Evolutionary conservation across 2,113 vertebrate genomes (phyloP).

Genomic region (Mormyrus lacerda): DNA sequence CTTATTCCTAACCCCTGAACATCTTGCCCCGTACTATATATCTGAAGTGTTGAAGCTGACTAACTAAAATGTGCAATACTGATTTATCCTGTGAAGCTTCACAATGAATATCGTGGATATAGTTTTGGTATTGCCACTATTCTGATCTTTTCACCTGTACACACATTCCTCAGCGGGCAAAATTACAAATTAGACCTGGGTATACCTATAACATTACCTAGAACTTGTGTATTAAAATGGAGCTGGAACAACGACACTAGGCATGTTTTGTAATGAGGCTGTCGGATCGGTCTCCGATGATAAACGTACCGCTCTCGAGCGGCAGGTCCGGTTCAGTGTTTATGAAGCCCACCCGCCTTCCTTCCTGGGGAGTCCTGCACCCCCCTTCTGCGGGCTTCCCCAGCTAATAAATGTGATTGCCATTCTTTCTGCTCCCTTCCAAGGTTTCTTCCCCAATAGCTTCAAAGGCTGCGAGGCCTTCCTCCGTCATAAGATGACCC

Average conservation of each 20-base stretch:
- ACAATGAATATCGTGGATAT: neutral
- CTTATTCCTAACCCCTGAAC: neutral
- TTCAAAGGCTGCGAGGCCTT: slow-evolving; percentile 91
- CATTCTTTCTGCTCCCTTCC: slow-evolving; percentile 2
- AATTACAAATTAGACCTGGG: too few species aligned
- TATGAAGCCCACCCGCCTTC: neutral
- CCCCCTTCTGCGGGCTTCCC: neutral
- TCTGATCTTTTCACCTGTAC: neutral
- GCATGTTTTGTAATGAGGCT: neutral
- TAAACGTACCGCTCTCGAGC: too few species aligned
- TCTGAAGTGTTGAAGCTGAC: neutral
- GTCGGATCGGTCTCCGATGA: neutral
- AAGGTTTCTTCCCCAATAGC: slow-evolving; percentile 92
- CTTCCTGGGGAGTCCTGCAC: neutral
- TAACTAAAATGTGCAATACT: neutral
- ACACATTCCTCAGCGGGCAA: neutral
- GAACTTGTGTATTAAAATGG: neutral
- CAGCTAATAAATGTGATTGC: neutral
- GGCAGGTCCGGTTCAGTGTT: too few species aligned
- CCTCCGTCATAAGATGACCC: slow-evolving; percentile 95
- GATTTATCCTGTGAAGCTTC: neutral
- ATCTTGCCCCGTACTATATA: neutral
- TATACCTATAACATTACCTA: neutral
- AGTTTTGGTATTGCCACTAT: neutral
- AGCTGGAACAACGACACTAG: neutral